Base-by-base conservation (phyloP, 2,888 invertebrate species). In the Aricia artaxerxes region DNA sequence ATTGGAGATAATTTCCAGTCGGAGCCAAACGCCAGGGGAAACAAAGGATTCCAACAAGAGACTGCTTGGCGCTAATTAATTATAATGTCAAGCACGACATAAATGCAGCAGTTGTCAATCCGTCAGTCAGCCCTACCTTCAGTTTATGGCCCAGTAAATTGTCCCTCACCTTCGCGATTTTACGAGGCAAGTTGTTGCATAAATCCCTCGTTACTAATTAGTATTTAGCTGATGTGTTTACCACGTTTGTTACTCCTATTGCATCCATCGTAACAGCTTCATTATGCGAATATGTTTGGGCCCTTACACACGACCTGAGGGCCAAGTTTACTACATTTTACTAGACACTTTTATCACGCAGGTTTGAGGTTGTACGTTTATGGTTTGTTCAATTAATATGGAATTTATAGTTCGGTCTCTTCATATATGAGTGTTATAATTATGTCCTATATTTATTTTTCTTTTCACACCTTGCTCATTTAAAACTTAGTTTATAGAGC, bases 101-200 rank as follows among this genome's bases (percentile, higher is more conserved):
- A 89, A 84, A 82, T 82, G 82, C 79, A 83, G 79, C 82, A 24
- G 76, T 35, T 53, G 57, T 76, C 82, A 83, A 85, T 85, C 86
- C 83, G 87, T 86, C 87, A 81, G 87, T 87, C 84, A 84, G 86
- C 86, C 84, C 84, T 82, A 83, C 80, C 80, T 88, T 88, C 89
- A 87, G 86, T 91, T 90, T 91, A 91, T 88, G 87, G 87, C 88
- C 87, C 87, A 86, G 88, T 89, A 89, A 89, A 91, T 90, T 86
- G 86, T 87, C 80, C 83, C 84, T 85, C 85, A 84, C 87, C 85
- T 86, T 85, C 80, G 80, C 84, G 84, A 80, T 81, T 87, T 86
- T 86, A 87, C 86, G 79, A 78, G 78, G 78, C 82, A 80, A 84
- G 83, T 84, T 84, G 84, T 85, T 84, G 80, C 83, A 86, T 87